Percentiles rank a stretch among this genome's conserved stretches.
Evolutionary conservation across 2,888 invertebrate species (phyloP).

Genomic region (Anarsia innoxiella): DNA sequence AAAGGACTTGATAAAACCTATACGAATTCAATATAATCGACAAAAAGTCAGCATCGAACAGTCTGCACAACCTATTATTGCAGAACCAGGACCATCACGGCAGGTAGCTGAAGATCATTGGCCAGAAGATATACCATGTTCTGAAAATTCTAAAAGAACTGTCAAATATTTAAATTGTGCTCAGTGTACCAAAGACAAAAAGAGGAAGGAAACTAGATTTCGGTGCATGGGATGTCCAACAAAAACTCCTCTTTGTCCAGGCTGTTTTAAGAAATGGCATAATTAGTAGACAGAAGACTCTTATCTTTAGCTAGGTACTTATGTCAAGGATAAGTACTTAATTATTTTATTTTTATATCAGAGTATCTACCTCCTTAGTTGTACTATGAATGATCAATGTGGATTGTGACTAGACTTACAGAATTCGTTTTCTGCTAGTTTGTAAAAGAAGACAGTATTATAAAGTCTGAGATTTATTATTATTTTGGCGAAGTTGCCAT

Average conservation of each 20-base stretch:
- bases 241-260: conserved; percentile 5
- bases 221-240: conserved; percentile 1
- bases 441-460: neutral
- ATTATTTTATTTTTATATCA: neutral
- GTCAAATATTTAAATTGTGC: conserved; percentile 5
- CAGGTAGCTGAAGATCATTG: neutral
- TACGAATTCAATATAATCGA: neutral
- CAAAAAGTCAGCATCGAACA: neutral
- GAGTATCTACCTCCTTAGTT: neutral
- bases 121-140: conserved; percentile 1
- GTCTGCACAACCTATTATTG: neutral
- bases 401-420: neutral
- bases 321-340: neutral
- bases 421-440: neutral
- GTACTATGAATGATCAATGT: neutral
- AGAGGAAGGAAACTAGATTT: conserved; percentile 10
- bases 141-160: neutral
- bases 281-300: neutral
- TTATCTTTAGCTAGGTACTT: neutral
- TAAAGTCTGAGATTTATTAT: neutral
- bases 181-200: conserved; percentile 12
- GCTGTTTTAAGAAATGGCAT: conserved; percentile 12
- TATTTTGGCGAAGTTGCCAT: too few species aligned
- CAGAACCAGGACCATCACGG: conserved; percentile 2
- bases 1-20: neutral